These are phyloP conservation scores for Drosophila novamexicana DNA, from an alignment of 1,140 invertebrate genomes.

Conservation along the genomic window DNA sequence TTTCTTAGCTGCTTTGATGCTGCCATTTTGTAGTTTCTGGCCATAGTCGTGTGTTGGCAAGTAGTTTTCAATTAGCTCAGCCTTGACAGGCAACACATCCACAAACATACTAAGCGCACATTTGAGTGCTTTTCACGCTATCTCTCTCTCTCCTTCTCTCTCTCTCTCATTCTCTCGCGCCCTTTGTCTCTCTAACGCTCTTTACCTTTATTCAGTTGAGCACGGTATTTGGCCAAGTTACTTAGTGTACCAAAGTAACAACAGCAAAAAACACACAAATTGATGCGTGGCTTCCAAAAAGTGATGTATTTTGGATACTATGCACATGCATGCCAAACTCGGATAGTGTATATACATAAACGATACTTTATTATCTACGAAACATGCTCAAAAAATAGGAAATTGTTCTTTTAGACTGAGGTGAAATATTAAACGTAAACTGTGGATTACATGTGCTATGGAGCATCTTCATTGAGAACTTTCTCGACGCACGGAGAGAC, in stretches of 20 bases:
- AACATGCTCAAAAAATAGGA: too few relatives aligned
- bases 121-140: conserved; percentile 42
- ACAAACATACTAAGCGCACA: conserved; percentile 22
- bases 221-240: conserved; percentile 22
- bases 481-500: too few relatives aligned
- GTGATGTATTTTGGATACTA: too few relatives aligned
- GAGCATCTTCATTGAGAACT: too few relatives aligned
- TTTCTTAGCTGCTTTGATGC: conserved; percentile 53
- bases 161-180: neutral
- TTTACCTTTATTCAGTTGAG: conserved; percentile 21
- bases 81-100: conserved; percentile 37
- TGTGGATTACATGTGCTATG: too few relatives aligned
- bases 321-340: too few relatives aligned
- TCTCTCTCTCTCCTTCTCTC: neutral
- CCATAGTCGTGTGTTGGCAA: conserved; percentile 39
- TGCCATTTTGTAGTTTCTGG: conserved; percentile 38
- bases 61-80: conserved; percentile 79
- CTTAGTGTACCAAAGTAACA: conserved; percentile 28
- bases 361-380: too few relatives aligned
- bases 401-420: too few relatives aligned
- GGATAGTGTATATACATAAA: too few relatives aligned
- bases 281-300: neutral
- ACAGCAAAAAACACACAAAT: conserved; percentile 23
- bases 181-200: neutral
- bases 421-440: too few relatives aligned